Evolutionary conservation across 2,113 vertebrate species (phyloP).

Genomic region (Leuciscus idus): DNA sequence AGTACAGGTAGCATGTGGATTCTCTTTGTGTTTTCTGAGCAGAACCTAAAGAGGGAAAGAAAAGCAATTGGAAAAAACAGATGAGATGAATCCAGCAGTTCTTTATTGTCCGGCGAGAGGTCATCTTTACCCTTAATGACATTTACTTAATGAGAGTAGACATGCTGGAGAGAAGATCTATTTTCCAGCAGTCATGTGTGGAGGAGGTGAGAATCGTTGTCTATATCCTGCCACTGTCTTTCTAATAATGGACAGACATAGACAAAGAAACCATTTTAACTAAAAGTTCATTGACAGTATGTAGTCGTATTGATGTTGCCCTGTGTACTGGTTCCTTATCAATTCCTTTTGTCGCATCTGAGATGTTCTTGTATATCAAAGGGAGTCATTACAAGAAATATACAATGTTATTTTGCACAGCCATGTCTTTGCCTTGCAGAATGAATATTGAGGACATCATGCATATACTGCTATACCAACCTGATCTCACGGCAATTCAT

Average conservation of each 20-base stretch:
- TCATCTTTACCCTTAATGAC: slow-evolving; percentile 39
- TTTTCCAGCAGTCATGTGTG: slow-evolving; percentile 18
- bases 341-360: not conserved
- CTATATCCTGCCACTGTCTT: not conserved
- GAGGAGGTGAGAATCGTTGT: slow-evolving; percentile 14
- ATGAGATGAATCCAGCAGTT: not conserved
- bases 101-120: slow-evolving; percentile 35
- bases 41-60: not conserved
- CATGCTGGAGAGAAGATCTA: slow-evolving; percentile 22
- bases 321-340: not conserved
- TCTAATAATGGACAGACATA: slow-evolving; percentile 15
- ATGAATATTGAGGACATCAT: not conserved
- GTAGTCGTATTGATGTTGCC: not conserved
- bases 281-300: not conserved
- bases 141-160: slow-evolving; percentile 49
- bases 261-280: not conserved
- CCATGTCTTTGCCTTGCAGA: not conserved
- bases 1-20: not conserved
- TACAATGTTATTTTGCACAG: not conserved
- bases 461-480: not conserved
- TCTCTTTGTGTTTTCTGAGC: not conserved
- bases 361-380: not conserved
- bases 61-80: not conserved
- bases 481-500: too few relatives aligned
- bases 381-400: not conserved